A percentile compares a stretch with the other conserved stretches of the same genome.
Evolutionary conservation across 2,888 invertebrate species (phyloP).

Genomic region (Rhopalosiphum nymphaeae): DNA sequence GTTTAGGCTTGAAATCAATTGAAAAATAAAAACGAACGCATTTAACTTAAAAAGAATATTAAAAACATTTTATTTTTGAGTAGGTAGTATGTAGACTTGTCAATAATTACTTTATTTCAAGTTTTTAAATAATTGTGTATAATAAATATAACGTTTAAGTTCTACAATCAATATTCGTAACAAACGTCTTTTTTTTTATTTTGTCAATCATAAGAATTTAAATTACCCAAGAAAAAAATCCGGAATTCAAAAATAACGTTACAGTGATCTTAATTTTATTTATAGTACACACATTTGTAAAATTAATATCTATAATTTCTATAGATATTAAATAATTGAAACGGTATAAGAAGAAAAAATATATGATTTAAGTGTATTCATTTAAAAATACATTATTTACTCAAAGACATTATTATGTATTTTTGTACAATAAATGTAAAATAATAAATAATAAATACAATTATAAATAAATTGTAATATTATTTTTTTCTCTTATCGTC

Average conservation of each 20-base stretch:
- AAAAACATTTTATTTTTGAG: not conserved
- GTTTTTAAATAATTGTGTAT: not conserved
- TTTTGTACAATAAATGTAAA: not conserved
- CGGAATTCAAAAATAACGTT: not conserved
- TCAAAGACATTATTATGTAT: not conserved
- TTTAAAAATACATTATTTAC: not conserved
- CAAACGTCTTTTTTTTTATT: not conserved
- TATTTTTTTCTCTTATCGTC: not conserved
- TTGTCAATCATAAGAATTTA: not conserved
- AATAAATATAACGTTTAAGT: not conserved
- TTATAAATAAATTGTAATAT: not conserved
- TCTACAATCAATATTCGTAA: not conserved
- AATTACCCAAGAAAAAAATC: not conserved
- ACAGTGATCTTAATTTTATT: not conserved
- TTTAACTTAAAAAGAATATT: conserved; percentile 1
- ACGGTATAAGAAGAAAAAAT: not conserved
- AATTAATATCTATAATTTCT: not conserved
- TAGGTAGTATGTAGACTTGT: not conserved
- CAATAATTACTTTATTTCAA: not conserved
- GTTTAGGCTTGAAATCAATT: not conserved
- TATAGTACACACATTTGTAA: not conserved
- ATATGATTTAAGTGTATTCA: not conserved
- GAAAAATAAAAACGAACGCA: conserved; percentile 6
- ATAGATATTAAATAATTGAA: not conserved
- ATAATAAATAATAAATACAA: not conserved